Evolutionary conservation across 2,888 invertebrate species (phyloP).

Genomic region (Danaus chrysippus): DNA sequence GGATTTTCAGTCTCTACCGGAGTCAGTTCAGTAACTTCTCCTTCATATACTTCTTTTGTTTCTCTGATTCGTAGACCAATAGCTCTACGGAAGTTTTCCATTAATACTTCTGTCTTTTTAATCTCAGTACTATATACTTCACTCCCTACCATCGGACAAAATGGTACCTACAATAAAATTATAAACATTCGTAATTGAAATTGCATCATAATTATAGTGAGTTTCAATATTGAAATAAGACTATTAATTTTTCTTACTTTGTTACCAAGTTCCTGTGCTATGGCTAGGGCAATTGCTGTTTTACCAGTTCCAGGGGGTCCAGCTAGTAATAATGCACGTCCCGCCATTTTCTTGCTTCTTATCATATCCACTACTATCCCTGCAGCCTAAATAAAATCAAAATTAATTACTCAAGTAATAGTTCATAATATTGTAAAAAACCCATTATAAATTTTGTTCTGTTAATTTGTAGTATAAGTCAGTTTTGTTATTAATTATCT

Average conservation of each 20-base stretch:
- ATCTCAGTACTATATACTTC: slow-evolving; percentile 99
- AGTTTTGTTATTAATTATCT: no score
- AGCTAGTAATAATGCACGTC: slow-evolving; percentile 94
- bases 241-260: slow-evolving; percentile 75
- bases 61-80: slow-evolving; percentile 97
- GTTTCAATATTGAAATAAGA: not conserved
- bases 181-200: not conserved
- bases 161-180: slow-evolving; percentile 81
- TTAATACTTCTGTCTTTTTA: slow-evolving; percentile 99
- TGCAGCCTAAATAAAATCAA: slow-evolving; percentile 85
- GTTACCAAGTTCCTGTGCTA: slow-evolving; percentile 97
- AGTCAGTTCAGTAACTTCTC: slow-evolving; percentile 98
- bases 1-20: slow-evolving; percentile 98
- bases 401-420: not conserved
- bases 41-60: slow-evolving; percentile 99
- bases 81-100: slow-evolving; percentile 99
- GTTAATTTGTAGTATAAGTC: not conserved
- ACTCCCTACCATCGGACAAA: slow-evolving; percentile 94
- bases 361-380: slow-evolving; percentile 98
- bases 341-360: slow-evolving; percentile 97
- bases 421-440: not conserved
- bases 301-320: slow-evolving; percentile 98
- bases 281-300: slow-evolving; percentile 98
- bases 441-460: not conserved
- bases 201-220: not conserved